phyloP scores from a whole-genome alignment of 2,888 invertebrate species.

The Oligia latruncula region DNA sequence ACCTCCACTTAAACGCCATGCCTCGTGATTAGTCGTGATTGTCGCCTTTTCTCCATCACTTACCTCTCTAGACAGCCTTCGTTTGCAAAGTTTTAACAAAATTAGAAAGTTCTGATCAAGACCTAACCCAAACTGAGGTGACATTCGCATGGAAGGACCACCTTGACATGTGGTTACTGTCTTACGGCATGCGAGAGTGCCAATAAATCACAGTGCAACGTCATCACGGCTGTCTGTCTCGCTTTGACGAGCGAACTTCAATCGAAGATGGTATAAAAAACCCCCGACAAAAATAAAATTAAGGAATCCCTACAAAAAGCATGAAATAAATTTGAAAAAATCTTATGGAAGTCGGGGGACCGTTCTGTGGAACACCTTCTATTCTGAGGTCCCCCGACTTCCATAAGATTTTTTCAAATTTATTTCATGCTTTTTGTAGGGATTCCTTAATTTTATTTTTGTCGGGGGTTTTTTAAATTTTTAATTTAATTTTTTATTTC shows the following conservation, averaged over 20 bases:
- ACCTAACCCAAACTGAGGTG: slow-evolving; percentile 10
- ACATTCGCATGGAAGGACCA: slow-evolving; percentile 34
- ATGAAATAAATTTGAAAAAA: no score
- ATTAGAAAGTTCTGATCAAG: slow-evolving; percentile 4
- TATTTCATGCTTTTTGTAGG: no score
- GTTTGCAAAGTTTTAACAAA: slow-evolving; percentile 15
- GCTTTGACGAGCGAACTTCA: slow-evolving; percentile 42
- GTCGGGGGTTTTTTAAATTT: no score
- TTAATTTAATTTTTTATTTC: no score
- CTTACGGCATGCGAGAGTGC: slow-evolving; percentile 19
- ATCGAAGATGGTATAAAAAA: slow-evolving; percentile 46
- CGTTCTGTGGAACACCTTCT: no score
- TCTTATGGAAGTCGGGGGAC: no score
- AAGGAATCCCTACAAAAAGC: no score
- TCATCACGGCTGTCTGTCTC: slow-evolving; percentile 22
- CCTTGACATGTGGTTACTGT: slow-evolving; percentile 41
- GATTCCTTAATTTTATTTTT: no score
- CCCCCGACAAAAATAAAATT: no score
- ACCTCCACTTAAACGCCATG: slow-evolving; percentile 10
- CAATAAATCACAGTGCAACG: slow-evolving; percentile 33
- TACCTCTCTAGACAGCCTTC: slow-evolving; percentile 34
- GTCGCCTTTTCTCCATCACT: slow-evolving; percentile 31
- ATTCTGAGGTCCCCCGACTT: no score
- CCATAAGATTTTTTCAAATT: no score
- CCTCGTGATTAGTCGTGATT: slow-evolving; percentile 23